A percentile compares a stretch with the other conserved stretches of the same genome.
These are phyloP conservation scores for Bombyx mori DNA, from an alignment of 1,140 invertebrate species.

Conservation along the genomic window ASM3026992v2 NC_085118.1:3381001-3381500, in stretches of 20 bases:
- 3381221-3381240: not conserved
- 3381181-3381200: too few species aligned
- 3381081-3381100: too few species aligned
- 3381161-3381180: too few species aligned
- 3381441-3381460: constrained; percentile 32
- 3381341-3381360: constrained; percentile 29
- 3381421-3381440: constrained; percentile 44
- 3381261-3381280: constrained; percentile 1
- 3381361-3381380: constrained; percentile 11
- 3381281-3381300: not conserved
- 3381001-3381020: too few species aligned
- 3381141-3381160: too few species aligned
- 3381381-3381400: constrained; percentile 46
- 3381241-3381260: not conserved
- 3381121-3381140: too few species aligned
- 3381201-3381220: too few species aligned
- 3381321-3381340: constrained; percentile 25
- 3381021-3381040: too few species aligned
- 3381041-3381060: too few species aligned
- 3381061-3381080: too few species aligned
- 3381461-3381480: constrained; percentile 7
- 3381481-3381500: constrained; percentile 25
- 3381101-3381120: too few species aligned
- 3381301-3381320: constrained; percentile 15
- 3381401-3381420: constrained; percentile 27